Percentiles rank a stretch among this genome's conserved stretches.
These are phyloP conservation scores for Paedocypris sp. DNA, from an alignment of 2,113 vertebrate species.

Conservation along the genomic window DNA sequence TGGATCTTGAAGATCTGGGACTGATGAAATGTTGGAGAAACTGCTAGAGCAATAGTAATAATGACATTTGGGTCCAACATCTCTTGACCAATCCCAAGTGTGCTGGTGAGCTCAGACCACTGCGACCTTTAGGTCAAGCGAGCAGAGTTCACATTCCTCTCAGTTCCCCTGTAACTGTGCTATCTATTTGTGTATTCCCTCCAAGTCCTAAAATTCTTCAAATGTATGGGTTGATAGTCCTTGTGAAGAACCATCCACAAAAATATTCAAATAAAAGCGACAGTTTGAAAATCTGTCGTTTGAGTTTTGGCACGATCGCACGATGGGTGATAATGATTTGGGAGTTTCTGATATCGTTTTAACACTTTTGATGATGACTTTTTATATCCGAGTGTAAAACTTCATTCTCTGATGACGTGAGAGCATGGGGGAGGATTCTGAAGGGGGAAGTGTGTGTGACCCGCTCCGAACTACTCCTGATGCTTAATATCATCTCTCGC, in stretches of 20 bases:
- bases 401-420: neutral
- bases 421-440: neutral
- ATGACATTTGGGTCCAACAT: neutral
- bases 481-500: conserved; percentile 27
- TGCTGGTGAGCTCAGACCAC: neutral
- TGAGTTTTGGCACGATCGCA: no score
- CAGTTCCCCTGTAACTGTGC: neutral
- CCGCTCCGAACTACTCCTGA: conserved; percentile 24
- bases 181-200: neutral
- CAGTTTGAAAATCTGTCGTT: neutral
- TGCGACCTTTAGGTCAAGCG: conserved; percentile 5
- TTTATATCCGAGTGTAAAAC: no score
- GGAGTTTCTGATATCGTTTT: no score
- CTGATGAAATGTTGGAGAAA: neutral
- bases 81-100: neutral
- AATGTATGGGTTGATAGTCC: no score
- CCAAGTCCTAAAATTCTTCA: no score
- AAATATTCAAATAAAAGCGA: no score
- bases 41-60: neutral
- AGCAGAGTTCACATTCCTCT: conserved; percentile 13
- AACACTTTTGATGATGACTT: no score
- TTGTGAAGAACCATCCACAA: no score
- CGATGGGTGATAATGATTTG: no score
- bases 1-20: neutral
- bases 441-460: neutral